Evolutionary conservation across 2,888 invertebrate genomes (phyloP).

Genomic region (Selenia dentaria): DNA sequence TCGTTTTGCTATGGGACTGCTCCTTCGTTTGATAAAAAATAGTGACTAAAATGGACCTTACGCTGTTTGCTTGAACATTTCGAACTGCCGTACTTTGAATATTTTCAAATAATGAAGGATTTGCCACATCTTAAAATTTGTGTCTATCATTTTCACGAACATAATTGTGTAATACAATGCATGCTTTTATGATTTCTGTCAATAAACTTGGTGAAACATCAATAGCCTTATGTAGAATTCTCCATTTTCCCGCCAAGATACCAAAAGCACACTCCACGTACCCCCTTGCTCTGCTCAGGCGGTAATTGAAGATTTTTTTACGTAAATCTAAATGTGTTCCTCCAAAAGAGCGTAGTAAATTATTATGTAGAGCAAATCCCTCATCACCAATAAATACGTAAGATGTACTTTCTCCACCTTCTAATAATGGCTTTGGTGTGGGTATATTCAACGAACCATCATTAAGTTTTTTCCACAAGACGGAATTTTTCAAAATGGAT

Average conservation of each 20-base stretch:
- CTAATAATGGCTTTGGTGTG: background rate
- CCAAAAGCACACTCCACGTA: conserved; percentile 42
- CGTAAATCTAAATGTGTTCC: conserved; percentile 4
- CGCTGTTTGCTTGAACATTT: conserved; percentile 34
- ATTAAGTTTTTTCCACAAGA: too few species aligned
- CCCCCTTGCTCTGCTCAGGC: conserved; percentile 34
- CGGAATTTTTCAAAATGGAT: too few species aligned
- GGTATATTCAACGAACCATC: background rate
- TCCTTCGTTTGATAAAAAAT: conserved; percentile 38
- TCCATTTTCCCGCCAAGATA: conserved; percentile 43
- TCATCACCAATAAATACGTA: conserved; percentile 9
- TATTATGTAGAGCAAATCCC: conserved; percentile 5
- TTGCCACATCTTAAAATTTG: conserved; percentile 37
- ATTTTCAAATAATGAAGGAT: conserved; percentile 33
- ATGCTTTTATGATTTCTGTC: conserved; percentile 22
- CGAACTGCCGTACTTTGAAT: conserved; percentile 35
- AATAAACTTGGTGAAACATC: conserved; percentile 32
- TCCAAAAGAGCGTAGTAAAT: conserved; percentile 11
- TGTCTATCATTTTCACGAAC: conserved; percentile 36
- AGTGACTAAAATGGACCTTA: conserved; percentile 36
- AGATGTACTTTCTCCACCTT: background rate
- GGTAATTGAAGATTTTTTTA: conserved; percentile 25
- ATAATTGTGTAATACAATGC: conserved; percentile 33
- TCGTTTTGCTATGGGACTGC: conserved; percentile 33
- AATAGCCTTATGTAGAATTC: conserved; percentile 36